Base-by-base conservation (phyloP, 2,797 vertebrate species). In the Lithobates pipiens region DNA sequence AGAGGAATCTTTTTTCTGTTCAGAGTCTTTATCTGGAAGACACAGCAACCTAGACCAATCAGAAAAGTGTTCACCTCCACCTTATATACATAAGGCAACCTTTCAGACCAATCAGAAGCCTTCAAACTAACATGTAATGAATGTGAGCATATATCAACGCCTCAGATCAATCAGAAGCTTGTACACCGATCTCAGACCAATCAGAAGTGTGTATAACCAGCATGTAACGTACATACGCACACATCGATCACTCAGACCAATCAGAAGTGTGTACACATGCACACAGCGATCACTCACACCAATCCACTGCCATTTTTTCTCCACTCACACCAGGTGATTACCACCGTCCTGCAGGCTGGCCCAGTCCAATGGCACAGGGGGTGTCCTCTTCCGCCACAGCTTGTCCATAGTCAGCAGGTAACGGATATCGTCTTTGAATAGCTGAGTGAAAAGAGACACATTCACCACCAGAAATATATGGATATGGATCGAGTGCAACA, bases 391-490 rank as follows among this genome's bases (percentile, higher is more conserved):
- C 90, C 96, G 97, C 98, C 98, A 99, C 54, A 99, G 93, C 88
- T 99, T 99, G 93, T 99, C 98, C 98, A 99, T 99, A 1, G 97
- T 98, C 90, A 99, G 92, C 73, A 99, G 90, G 76, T 99, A 99
- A 90, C 96, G 96, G 90, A 99, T 97, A 91, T 99, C 98, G 88
- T 99, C 98, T 94, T 98, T 99, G 90, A 99, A 99, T 89, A 99
- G 97, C 98, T 99, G 77, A 46, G 1, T 6, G 32, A 25, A 18
- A 0, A 67, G 7, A 34, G 15, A 78, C 15, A 46, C 44, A 18
- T 54, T 54, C 50, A 54, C 13, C 50, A 54, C 11, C 11, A 16
- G 15, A 11, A 15, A 50, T n/a, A n/a, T n/a, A n/a, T n/a, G 46
- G 13, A 50, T n/a, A 57, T 46, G 68, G 68, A 27, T 34, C 3